Conservation (phyloP, 2,888 invertebrate species). For the Apoda limacodes region DNA sequence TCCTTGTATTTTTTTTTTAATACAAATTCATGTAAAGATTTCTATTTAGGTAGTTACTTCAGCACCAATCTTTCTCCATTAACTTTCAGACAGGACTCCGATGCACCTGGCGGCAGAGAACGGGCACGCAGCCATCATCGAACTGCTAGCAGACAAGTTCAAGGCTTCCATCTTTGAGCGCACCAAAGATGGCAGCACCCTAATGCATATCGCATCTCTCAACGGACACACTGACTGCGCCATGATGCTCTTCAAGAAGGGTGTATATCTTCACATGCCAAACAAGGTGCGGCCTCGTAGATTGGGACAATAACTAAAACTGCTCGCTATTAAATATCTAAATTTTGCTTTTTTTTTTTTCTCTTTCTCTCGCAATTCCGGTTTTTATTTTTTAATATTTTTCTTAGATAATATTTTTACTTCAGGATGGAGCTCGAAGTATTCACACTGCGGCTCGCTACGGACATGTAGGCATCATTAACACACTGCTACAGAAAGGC, state of each 20-base stretch:
- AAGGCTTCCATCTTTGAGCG: conserved; percentile 96
- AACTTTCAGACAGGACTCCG: conserved; percentile 90
- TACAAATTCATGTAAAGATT: too few relatives aligned
- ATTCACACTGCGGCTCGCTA: conserved; percentile 98
- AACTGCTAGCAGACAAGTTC: conserved; percentile 96
- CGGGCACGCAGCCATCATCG: conserved; percentile 96
- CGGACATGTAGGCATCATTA: conserved; percentile 97
- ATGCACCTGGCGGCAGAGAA: conserved; percentile 98
- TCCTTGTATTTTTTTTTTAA: too few relatives aligned
- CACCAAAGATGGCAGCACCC: conserved; percentile 97
- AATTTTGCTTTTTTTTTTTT: too few relatives aligned
- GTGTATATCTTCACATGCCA: conserved; percentile 99
- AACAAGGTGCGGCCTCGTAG: conserved; percentile 89
- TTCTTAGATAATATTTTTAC: conserved; percentile 18
- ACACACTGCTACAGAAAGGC: conserved; percentile 94
- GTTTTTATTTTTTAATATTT: too few relatives aligned
- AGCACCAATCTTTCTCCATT: background rate
- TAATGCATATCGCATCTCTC: conserved; percentile 98
- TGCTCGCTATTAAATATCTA: too few relatives aligned
- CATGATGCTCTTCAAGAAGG: conserved; percentile 97
- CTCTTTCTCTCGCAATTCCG: too few relatives aligned
- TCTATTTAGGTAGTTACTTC: too few relatives aligned
- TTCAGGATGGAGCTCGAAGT: conserved; percentile 92
- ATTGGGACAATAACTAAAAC: too few relatives aligned
- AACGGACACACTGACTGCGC: conserved; percentile 99